Evolutionary conservation across 2,797 vertebrate genomes (phyloP), one percentile per base, ranked within the genome.

Genomic region (Scarus forsteni): DNA sequence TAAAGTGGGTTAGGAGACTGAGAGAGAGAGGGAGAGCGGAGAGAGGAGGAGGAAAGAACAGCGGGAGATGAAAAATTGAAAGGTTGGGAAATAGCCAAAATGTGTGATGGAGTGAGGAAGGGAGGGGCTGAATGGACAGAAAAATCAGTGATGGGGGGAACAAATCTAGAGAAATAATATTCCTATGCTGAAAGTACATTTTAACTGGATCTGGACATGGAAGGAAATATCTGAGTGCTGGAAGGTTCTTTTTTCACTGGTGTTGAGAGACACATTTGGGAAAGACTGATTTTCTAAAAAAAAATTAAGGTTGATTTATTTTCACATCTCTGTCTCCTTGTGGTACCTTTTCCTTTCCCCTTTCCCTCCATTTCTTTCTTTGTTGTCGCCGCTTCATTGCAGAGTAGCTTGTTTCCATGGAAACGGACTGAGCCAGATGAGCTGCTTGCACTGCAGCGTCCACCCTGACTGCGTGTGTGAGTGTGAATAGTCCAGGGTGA

Each of bases 361-460:
- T 59, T n/a, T 75, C 61, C 60, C 58, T 53, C 71, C 10, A 1
- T 55, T 65, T 82, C 59, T 69, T 79, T 84, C 86, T 76, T 89
- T 92, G 88, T 88, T 88, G 76, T 74, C 49, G 42, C 39, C 36
- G 45, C 67, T 73, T 52, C 79, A 8, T 72, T 90, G 85, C 85
- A 59, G 80, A 83, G 80, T 75, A 78, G 76, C 85, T 64, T 81
- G 92, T 93, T 94, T 90, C 93, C 83, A 93, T 94, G 90, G 92
- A 85, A 90, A 94, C 92, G 51, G 70, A 60, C 70, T 67, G 80
- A 84, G 76, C 84, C 74, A 70, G 80, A 84, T 86, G 80, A 90
- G 60, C 72, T 66, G 27, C 84, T 87, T 76, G 74, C 52, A 44
- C 84, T 83, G 87, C 83, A 81, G 84, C 43, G 59, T 77, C 35